Conservation (phyloP, 1,140 invertebrate species). For the Drosophila micromelanica region DNA sequence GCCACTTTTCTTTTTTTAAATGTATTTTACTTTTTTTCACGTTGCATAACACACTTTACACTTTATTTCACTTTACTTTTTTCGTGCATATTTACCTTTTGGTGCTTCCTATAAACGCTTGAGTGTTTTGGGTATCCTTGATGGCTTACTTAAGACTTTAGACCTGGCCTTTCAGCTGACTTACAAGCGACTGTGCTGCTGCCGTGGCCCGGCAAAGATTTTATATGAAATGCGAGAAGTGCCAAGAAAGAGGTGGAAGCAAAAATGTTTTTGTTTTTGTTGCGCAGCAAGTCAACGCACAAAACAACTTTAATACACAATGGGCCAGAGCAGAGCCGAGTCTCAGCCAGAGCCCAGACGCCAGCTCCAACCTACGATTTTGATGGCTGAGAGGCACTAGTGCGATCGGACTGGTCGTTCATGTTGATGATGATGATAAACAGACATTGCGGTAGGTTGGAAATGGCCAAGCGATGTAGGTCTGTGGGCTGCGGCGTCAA, state of each 20-base stretch:
- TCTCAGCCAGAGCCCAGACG: conserved; percentile 23
- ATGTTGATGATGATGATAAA: conserved; percentile 33
- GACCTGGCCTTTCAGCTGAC: conserved; percentile 67
- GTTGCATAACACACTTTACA: conserved; percentile 66
- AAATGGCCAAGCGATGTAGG: conserved; percentile 58
- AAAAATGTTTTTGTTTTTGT: conserved; percentile 24
- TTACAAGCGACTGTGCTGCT: conserved; percentile 68
- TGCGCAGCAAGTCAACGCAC: conserved; percentile 35
- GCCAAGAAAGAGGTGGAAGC: conserved; percentile 49
- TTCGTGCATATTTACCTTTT: conserved; percentile 61
- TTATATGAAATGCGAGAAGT: conserved; percentile 80
- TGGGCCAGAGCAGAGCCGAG: conserved; percentile 37
- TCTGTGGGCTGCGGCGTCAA: conserved; percentile 71
- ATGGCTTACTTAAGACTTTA: conserved; percentile 39
- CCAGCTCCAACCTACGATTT: conserved; percentile 49
- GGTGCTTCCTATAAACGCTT: conserved; percentile 72
- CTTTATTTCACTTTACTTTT: conserved; percentile 74
- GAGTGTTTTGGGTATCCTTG: conserved; percentile 57
- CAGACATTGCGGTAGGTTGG: conserved; percentile 73
- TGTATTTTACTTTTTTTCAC: conserved; percentile 7
- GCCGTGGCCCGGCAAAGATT: conserved; percentile 65
- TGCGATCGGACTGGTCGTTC: conserved; percentile 9
- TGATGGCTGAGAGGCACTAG: conserved; percentile 49
- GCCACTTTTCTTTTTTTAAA: conserved; percentile 40
- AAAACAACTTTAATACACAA: conserved; percentile 48